Evolutionary conservation across 1,140 invertebrate species (phyloP).

Genomic region (Lepidurus couesii): DNA sequence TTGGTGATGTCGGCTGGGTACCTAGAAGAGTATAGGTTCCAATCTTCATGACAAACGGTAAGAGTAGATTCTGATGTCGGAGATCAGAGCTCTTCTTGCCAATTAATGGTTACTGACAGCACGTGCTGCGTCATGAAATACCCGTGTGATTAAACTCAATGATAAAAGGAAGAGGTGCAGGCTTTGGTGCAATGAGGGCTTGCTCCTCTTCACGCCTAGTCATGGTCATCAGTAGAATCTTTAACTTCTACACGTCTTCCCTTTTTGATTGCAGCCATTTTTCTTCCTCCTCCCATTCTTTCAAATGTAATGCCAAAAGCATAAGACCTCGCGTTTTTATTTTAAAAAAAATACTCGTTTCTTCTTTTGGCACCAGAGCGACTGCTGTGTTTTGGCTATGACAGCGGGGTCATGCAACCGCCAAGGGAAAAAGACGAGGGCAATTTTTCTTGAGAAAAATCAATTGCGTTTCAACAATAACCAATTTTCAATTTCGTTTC

Average conservation of each 20-base stretch:
- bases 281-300: neutral
- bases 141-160: slow-evolving; percentile 22
- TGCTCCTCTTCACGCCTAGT: slow-evolving; percentile 7
- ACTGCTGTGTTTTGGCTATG: neutral
- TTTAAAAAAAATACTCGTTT: neutral
- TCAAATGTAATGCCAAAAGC: neutral
- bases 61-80: slow-evolving; percentile 3
- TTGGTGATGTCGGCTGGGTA: slow-evolving; percentile 17
- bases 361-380: neutral
- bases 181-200: slow-evolving; percentile 9
- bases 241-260: neutral
- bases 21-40: slow-evolving; percentile 23
- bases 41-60: slow-evolving; percentile 24
- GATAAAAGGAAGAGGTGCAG: slow-evolving; percentile 19
- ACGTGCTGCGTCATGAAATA: slow-evolving; percentile 21
- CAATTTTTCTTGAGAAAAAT: neutral
- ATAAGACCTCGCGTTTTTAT: neutral
- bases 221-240: slow-evolving; percentile 19
- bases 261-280: neutral
- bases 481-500: neutral
- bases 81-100: slow-evolving; percentile 18
- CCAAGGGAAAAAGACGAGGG: neutral
- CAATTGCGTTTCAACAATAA: neutral
- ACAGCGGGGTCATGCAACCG: slow-evolving; percentile 20
- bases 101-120: slow-evolving; percentile 22